Evolutionary conservation across 2,797 vertebrate species (phyloP).

Genomic region (Pipistrellus kuhlii): DNA sequence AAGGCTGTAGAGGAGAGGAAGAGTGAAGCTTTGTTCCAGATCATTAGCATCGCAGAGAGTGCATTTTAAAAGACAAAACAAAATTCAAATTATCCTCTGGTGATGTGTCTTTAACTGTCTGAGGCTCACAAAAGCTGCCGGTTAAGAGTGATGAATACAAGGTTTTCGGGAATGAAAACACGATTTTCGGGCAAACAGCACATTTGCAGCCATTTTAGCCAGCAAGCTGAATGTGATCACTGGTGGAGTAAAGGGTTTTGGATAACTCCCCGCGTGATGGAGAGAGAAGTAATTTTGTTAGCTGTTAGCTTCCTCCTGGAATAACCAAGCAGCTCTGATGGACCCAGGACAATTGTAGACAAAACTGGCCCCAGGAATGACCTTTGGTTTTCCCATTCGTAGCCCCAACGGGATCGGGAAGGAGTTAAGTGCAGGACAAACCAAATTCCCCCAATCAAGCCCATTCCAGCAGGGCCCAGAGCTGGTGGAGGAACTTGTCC

Average conservation of each 20-base stretch:
- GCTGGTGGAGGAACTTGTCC: neutral
- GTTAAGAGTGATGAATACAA: neutral
- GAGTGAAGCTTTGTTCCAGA: neutral
- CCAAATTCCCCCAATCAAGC: neutral
- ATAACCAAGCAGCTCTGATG: neutral
- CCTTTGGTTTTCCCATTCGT: neutral
- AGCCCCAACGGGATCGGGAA: neutral
- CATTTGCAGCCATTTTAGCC: neutral
- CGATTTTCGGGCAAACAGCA: neutral
- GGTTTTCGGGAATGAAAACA: neutral
- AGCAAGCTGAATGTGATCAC: neutral
- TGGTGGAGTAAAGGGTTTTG: neutral
- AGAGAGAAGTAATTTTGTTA: neutral
- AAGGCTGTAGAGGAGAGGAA: neutral
- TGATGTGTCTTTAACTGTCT: neutral
- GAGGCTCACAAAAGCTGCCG: neutral
- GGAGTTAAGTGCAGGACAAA: neutral
- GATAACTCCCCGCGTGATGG: neutral
- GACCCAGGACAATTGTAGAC: neutral
- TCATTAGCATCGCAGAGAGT: neutral
- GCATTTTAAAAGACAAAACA: conserved; percentile 10
- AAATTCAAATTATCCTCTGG: neutral
- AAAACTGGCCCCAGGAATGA: neutral
- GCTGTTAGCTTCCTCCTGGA: neutral
- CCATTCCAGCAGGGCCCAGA: no score